A percentile compares a stretch with the other conserved stretches of the same genome.
phyloP scores from a whole-genome alignment of 2,113 vertebrate genomes.

The Sciurus niger region DNA sequence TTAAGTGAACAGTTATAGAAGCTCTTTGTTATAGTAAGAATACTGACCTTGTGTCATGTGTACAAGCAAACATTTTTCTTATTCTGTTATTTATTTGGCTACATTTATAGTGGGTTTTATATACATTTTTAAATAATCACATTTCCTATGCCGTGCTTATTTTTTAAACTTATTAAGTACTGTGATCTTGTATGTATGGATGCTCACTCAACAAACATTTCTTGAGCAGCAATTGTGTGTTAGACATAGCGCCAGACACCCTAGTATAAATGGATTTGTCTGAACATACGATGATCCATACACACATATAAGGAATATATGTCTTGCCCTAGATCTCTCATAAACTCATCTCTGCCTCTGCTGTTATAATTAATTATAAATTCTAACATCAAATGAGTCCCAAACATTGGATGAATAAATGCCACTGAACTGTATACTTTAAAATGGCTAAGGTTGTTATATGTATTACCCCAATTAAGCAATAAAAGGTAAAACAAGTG shows the following conservation, averaged over 20 bases:
- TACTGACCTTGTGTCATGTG: neutral
- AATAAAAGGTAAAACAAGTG: neutral
- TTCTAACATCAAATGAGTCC: too few species aligned
- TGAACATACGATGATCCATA: too few species aligned
- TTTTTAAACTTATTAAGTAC: neutral
- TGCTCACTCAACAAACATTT: neutral
- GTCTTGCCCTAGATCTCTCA: neutral
- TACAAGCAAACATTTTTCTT: constrained; percentile 31
- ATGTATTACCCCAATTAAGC: neutral
- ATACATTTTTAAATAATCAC: constrained; percentile 30
- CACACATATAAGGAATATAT: neutral
- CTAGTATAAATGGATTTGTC: neutral
- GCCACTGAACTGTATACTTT: neutral
- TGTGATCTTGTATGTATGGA: neutral
- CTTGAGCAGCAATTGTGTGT: neutral
- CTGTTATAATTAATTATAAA: neutral
- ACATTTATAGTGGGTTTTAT: neutral
- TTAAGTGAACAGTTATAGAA: neutral
- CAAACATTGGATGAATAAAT: neutral
- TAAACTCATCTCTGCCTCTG: neutral
- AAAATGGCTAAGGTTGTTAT: neutral
- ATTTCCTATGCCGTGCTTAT: neutral
- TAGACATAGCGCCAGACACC: neutral
- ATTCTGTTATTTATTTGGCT: constrained; percentile 4
- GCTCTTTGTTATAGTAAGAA: neutral